Evolutionary conservation across 2,888 invertebrate genomes (phyloP), one percentile per base, ranked within the genome.

Genomic region (Ptilodon capucinus): DNA sequence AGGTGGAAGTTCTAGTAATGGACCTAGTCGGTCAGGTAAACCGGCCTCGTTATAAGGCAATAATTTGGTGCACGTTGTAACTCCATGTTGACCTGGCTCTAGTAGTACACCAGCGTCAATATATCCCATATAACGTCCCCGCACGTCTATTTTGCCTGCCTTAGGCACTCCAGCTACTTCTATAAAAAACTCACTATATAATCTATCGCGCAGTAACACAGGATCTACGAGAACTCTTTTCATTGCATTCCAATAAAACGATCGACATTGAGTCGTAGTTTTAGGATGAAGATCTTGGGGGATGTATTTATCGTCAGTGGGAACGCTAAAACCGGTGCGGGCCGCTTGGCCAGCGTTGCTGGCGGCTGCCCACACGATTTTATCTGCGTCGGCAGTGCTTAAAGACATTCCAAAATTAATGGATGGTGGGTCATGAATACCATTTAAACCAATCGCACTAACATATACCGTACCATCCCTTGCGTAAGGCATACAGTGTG

Each of bases 101-200:
- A 88, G 68, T 32, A 91, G 62, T 2, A 76, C 83, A 45, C 70
- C 68, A 11, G 79, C 82, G 54, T 89, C 86, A 9, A 88, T 52
- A 46, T 77, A 79, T 11, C 81, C 86, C 79, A 87, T 82, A 49
- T 83, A 91, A 21, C 82, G 79, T 13, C 84, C 84, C 44, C 88
- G 75, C 2, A 81, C 57, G 18, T 91, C 91, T 14, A 72, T 45
- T 79, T 88, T 91, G 1, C 86, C 88, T 9, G 50, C 1, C 55
- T 54, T 81, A 11, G 88, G 86, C 5, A 88, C 77, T 14, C 84
- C 90, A 35, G 91, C 90, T n/a, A 90, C 45, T 71, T 91, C 91
- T 30, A 91, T 54, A 13, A 83, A 44, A 51, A 91, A 78, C 7
- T 76, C 75, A 11, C 66, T 54, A 11, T 61, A 56, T 45, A 90